A percentile compares a stretch with the other conserved stretches of the same genome.
Conservation (phyloP, 2,797 vertebrate species). For the Hapalemur alaotrensis region DNA sequence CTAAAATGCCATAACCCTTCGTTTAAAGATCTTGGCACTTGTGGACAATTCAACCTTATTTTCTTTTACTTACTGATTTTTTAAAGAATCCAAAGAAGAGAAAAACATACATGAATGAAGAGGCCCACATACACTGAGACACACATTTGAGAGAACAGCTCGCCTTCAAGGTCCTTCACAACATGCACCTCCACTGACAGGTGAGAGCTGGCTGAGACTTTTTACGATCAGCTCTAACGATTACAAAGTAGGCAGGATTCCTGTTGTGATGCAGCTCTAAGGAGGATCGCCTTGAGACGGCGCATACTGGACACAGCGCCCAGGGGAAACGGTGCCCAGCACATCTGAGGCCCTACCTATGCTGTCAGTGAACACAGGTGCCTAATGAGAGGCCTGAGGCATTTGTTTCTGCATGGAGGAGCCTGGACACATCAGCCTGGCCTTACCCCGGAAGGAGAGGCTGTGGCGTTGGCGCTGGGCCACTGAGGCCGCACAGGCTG, state of each 20-base stretch:
- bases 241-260: neutral
- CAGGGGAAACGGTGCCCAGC: neutral
- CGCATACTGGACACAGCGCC: neutral
- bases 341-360: too few relatives aligned
- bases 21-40: neutral
- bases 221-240: neutral
- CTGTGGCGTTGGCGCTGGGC: slow-evolving; percentile 91
- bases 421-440: neutral
- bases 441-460: slow-evolving; percentile 93
- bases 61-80: neutral
- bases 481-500: slow-evolving; percentile 91
- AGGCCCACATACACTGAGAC: neutral
- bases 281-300: neutral
- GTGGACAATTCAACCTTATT: neutral
- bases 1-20: neutral
- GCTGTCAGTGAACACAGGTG: neutral
- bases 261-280: fast-evolving
- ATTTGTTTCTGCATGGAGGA: neutral
- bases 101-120: neutral
- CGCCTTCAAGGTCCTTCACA: neutral
- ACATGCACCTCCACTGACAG: neutral
- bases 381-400: too few relatives aligned
- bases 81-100: neutral
- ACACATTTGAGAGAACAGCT: neutral
- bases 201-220: too few relatives aligned